Percentiles rank a stretch among this genome's conserved stretches.
These are phyloP conservation scores for Artibeus lituratus DNA, from an alignment of 2,797 vertebrate genomes.

Conservation along the genomic window DNA sequence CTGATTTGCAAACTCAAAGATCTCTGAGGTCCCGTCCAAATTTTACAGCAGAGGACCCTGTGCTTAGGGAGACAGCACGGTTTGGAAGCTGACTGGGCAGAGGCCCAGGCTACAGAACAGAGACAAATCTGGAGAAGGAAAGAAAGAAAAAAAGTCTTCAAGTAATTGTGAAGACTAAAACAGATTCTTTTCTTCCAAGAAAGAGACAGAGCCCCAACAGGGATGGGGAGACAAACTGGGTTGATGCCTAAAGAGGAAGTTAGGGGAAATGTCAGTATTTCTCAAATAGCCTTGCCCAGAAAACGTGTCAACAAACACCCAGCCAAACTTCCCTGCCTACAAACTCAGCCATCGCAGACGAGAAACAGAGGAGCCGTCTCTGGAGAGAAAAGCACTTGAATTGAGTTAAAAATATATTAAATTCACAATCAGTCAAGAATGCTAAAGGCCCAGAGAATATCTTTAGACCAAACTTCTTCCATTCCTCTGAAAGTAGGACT, in stretches of 20 bases:
- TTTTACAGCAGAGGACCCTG: background rate
- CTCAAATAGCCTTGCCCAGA: slow-evolving; percentile 68
- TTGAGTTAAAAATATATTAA: slow-evolving; percentile 69
- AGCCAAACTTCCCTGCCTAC: slow-evolving; percentile 52
- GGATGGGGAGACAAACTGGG: slow-evolving; percentile 52
- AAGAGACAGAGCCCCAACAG: slow-evolving; percentile 39
- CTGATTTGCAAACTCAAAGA: slow-evolving; percentile 11
- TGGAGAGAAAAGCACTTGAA: slow-evolving; percentile 52
- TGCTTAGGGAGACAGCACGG: slow-evolving; percentile 25
- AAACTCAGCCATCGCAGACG: slow-evolving; percentile 13
- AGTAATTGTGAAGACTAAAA: slow-evolving; percentile 47
- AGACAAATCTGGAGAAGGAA: slow-evolving; percentile 53
- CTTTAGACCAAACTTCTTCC: slow-evolving; percentile 40
- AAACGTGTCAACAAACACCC: slow-evolving; percentile 68
- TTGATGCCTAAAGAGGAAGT: slow-evolving; percentile 69
- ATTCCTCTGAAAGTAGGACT: background rate
- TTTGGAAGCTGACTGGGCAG: slow-evolving; percentile 28
- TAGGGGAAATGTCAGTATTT: slow-evolving; percentile 69
- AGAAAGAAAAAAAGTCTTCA: slow-evolving; percentile 29
- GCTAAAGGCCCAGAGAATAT: slow-evolving; percentile 52
- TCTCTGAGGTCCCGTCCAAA: background rate
- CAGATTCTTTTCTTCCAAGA: slow-evolving; percentile 55
- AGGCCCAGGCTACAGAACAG: slow-evolving; percentile 22
- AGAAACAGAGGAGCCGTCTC: slow-evolving; percentile 51
- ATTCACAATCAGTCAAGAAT: slow-evolving; percentile 65